Evolutionary conservation across 2,113 vertebrate genomes (phyloP).

Genomic region (Pyxicephalus adspersus): DNA sequence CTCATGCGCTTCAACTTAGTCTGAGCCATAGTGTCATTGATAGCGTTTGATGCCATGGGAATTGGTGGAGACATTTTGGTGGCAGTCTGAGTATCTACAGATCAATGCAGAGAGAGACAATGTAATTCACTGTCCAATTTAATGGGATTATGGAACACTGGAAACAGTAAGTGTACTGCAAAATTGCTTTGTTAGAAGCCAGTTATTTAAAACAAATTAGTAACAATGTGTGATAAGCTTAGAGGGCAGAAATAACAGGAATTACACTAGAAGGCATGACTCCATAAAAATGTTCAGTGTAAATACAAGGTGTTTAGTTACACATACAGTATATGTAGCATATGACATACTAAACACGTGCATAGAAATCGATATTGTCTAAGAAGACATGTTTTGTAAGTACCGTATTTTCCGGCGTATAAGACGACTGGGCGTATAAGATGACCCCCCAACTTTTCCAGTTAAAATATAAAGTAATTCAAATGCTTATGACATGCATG

Average conservation of each 20-base stretch:
- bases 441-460: too few relatives aligned
- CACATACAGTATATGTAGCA: too few relatives aligned
- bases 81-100: conserved; percentile 68
- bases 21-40: conserved; percentile 68
- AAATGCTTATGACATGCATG: too few relatives aligned
- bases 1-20: conserved; percentile 70
- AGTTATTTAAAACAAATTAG: not conserved
- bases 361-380: too few relatives aligned
- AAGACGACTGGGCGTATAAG: too few relatives aligned
- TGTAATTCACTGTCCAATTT: conserved; percentile 60
- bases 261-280: not conserved
- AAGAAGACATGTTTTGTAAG: too few relatives aligned
- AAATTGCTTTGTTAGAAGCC: conserved; percentile 24
- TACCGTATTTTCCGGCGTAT: too few relatives aligned
- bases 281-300: not conserved
- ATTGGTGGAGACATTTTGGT: conserved; percentile 56
- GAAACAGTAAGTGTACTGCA: conserved; percentile 5
- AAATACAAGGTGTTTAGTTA: not conserved
- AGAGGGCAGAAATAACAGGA: not conserved
- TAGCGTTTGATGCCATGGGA: conserved; percentile 55
- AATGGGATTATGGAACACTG: conserved; percentile 33
- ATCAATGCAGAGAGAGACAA: conserved; percentile 69
- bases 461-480: too few relatives aligned
- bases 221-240: not conserved
- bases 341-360: too few relatives aligned